These are phyloP conservation scores for Petrocephalus microphthalmus DNA, from an alignment of 2,113 vertebrate genomes.

Conservation along the genomic window DNA sequence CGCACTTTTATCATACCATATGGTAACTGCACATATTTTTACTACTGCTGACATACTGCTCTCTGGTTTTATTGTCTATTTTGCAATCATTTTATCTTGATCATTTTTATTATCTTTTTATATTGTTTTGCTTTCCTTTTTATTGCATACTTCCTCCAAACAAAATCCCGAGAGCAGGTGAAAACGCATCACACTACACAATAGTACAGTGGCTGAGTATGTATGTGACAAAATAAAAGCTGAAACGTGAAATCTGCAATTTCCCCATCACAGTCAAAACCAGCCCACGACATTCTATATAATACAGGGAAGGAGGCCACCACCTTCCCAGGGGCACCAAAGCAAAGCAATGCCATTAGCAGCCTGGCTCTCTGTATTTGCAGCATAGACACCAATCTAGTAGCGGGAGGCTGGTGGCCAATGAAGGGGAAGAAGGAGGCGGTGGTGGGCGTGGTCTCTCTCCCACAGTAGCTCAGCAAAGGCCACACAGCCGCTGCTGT, in stretches of 20 bases:
- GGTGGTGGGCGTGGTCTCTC: background rate
- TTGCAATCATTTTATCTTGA: background rate
- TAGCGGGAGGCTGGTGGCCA: slow-evolving; percentile 8
- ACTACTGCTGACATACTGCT: background rate
- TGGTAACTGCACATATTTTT: background rate
- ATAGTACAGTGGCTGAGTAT: background rate
- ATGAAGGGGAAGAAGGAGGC: background rate
- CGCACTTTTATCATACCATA: background rate
- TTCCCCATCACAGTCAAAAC: background rate
- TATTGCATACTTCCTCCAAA: background rate
- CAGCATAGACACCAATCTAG: slow-evolving; percentile 15
- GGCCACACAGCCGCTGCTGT: slow-evolving; percentile 19
- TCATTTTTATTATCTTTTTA: background rate
- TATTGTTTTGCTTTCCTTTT: background rate
- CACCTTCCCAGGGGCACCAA: background rate
- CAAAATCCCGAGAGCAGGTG: background rate
- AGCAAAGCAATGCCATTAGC: background rate
- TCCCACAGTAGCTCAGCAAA: slow-evolving; percentile 39
- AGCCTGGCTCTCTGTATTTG: background rate
- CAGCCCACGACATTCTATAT: background rate
- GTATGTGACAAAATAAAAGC: background rate
- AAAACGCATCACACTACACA: background rate
- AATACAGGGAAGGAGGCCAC: background rate
- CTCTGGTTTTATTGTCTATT: background rate
- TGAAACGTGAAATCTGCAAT: background rate